Conservation (phyloP, 2,113 vertebrate species). For the Daubentonia madagascariensis region DNA sequence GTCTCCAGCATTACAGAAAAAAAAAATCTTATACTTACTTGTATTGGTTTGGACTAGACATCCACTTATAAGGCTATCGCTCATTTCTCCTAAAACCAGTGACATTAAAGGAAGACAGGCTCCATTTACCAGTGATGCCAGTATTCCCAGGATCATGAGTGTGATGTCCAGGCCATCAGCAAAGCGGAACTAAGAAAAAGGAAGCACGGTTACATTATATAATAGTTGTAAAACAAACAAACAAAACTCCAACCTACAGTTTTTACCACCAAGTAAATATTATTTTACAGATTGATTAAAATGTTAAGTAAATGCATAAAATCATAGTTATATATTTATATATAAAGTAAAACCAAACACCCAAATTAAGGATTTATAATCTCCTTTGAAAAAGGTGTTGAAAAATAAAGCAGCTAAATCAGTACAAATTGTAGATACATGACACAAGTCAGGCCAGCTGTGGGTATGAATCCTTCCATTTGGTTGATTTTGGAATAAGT, state of each 20-base stretch:
- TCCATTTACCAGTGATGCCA: constrained; percentile 82
- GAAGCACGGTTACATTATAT: background rate
- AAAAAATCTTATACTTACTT: constrained; percentile 66
- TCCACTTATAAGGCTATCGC: constrained; percentile 82
- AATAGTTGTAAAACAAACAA: background rate
- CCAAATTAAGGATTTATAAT: background rate
- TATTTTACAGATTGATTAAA: background rate
- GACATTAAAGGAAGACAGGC: constrained; percentile 84
- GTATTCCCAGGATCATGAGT: constrained; percentile 78
- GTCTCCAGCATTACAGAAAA: background rate
- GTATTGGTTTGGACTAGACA: constrained; percentile 62
- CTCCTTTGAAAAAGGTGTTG: background rate
- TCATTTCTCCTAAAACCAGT: constrained; percentile 87
- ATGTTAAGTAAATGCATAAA: background rate
- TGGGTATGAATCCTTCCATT: background rate
- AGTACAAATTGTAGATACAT: background rate
- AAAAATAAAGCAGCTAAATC: background rate
- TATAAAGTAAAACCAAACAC: background rate
- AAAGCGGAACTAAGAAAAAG: constrained; percentile 86
- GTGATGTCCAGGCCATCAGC: constrained; percentile 82
- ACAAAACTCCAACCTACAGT: background rate
- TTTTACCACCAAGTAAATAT: background rate
- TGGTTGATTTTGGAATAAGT: background rate
- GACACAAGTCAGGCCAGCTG: background rate
- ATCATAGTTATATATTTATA: background rate